phyloP scores from a whole-genome alignment of 2,888 invertebrate species.

The Drosophila ezoana region DNA sequence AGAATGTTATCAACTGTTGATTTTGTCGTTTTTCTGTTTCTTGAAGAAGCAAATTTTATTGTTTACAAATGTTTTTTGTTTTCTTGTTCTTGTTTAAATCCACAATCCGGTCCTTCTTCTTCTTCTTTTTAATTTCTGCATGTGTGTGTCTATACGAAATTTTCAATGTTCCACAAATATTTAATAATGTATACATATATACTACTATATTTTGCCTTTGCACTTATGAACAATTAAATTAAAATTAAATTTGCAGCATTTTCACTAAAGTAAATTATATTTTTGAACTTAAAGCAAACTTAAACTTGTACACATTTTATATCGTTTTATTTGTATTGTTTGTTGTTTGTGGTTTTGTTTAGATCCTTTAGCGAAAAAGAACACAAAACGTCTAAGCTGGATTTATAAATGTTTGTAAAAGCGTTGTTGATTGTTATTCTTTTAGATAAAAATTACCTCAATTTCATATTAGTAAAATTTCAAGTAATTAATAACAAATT shows the following conservation, averaged over 20 bases:
- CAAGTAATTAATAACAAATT: conserved; percentile 56
- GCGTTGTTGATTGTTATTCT: conserved; percentile 41
- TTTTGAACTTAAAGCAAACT: conserved; percentile 77
- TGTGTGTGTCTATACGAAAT: conserved; percentile 36
- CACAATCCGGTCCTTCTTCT: conserved; percentile 43
- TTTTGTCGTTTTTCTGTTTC: conserved; percentile 49
- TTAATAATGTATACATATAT: conserved; percentile 58
- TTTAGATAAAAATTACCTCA: conserved; percentile 47
- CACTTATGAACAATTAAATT: conserved; percentile 64
- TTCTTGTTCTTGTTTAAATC: conserved; percentile 43
- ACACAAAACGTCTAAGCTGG: conserved; percentile 67
- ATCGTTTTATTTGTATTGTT: conserved; percentile 47
- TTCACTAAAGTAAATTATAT: conserved; percentile 70
- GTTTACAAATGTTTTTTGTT: conserved; percentile 45
- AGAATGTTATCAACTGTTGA: conserved; percentile 23
- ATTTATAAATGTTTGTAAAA: conserved; percentile 36
- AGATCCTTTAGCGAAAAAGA: conserved; percentile 73
- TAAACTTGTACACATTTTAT: conserved; percentile 68
- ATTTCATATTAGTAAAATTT: conserved; percentile 42
- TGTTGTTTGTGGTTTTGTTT: conserved; percentile 47
- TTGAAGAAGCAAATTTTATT: conserved; percentile 73
- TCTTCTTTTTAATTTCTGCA: conserved; percentile 14
- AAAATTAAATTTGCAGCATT: conserved; percentile 77
- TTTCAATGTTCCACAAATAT: conserved; percentile 67
- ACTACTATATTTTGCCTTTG: conserved; percentile 67